phyloP scores from a whole-genome alignment of 2,797 vertebrate species.

The Xyrichtys novacula region DNA sequence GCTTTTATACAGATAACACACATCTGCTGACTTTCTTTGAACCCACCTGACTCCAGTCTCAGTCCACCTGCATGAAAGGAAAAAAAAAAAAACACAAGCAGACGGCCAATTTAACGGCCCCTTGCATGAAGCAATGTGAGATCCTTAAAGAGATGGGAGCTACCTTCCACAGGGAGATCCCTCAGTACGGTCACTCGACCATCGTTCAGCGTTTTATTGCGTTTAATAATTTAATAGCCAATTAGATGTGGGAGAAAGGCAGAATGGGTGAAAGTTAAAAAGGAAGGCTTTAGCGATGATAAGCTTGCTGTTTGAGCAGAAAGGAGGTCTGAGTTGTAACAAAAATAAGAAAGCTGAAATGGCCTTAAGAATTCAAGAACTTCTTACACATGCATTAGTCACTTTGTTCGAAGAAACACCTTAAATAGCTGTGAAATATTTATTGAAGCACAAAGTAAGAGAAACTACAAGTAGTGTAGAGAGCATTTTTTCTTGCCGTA shows the following conservation, averaged over 20 bases:
- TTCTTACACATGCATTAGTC: too few species aligned
- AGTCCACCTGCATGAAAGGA: constrained; percentile 22
- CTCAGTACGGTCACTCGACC: constrained; percentile 41
- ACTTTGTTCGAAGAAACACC: neutral
- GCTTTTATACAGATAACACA: constrained; percentile 61
- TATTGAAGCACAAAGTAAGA: neutral
- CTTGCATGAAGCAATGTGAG: constrained; percentile 62
- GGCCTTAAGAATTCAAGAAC: neutral
- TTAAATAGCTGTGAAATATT: neutral
- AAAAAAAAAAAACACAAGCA: constrained; percentile 53
- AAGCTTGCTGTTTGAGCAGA: constrained; percentile 7
- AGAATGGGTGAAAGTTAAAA: constrained; percentile 32
- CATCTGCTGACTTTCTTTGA: constrained; percentile 33
- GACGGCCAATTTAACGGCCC: constrained; percentile 72
- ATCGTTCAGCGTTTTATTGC: constrained; percentile 49
- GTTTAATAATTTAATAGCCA: constrained; percentile 70
- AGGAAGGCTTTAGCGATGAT: constrained; percentile 15
- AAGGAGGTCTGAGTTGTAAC: neutral
- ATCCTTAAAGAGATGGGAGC: constrained; percentile 51
- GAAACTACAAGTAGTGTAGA: neutral
- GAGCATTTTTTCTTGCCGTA: neutral
- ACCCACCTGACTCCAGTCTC: constrained; percentile 42
- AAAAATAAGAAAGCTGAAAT: constrained; percentile 16
- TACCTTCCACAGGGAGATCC: constrained; percentile 24
- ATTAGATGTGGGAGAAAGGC: constrained; percentile 57